Evolutionary conservation across 1,140 invertebrate species (phyloP).

Genomic region (Sarcophaga bullata): DNA sequence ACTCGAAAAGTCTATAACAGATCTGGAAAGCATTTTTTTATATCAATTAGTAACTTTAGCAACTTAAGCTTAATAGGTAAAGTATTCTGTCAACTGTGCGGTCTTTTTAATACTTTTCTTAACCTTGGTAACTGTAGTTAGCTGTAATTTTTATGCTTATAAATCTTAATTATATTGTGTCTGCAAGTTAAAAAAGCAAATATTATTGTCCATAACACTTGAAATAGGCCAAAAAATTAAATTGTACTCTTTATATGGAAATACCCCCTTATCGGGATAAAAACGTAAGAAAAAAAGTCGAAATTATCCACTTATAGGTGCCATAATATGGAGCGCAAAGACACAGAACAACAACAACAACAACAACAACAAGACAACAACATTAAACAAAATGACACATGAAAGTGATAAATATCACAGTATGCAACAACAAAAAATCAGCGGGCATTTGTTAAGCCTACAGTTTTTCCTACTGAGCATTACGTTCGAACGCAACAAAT

Average conservation of each 20-base stretch:
- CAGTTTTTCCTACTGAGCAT: slow-evolving; percentile 32
- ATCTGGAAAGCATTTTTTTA: no score
- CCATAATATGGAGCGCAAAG: background rate
- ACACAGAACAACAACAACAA: background rate
- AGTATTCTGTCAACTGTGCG: no score
- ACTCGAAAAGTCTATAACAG: no score
- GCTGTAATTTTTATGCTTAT: no score
- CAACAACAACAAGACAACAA: background rate
- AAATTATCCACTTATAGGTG: background rate
- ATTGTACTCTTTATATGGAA: no score
- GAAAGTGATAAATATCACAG: slow-evolving; percentile 40
- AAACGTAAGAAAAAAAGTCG: no score
- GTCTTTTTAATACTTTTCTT: no score
- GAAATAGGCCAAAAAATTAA: background rate
- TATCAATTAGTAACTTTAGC: no score
- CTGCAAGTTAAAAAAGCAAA: background rate
- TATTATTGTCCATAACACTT: background rate
- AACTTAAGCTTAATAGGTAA: no score
- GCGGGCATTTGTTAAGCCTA: background rate
- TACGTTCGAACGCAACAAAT: background rate
- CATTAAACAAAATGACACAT: slow-evolving; percentile 18
- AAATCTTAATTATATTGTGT: no score
- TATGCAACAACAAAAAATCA: slow-evolving; percentile 25
- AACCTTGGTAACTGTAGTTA: no score
- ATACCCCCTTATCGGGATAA: no score